Percentiles rank a stretch among this genome's conserved stretches.
Conservation (phyloP, 1,140 invertebrate genomes). For the Drosophila aff. region DNA sequence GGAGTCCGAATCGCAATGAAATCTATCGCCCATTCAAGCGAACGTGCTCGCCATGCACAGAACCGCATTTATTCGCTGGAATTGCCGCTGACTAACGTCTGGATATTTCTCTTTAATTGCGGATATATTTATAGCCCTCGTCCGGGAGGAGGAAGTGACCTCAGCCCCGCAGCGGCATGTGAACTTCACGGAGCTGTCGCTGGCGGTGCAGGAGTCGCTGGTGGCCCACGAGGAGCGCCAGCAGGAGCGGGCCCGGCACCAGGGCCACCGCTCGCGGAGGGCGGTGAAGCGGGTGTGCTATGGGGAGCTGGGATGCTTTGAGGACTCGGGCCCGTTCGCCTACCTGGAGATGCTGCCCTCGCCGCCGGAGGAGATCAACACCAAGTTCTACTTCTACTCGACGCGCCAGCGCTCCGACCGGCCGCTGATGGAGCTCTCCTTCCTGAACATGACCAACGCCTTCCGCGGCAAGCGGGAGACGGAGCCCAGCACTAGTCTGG, state of each 20-base stretch:
- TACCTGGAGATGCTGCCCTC: slow-evolving; percentile 96
- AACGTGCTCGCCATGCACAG: slow-evolving; percentile 37
- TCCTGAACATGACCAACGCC: slow-evolving; percentile 88
- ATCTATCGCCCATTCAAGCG: neutral
- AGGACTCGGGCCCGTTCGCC: slow-evolving; percentile 95
- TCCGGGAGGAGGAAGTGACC: slow-evolving; percentile 66
- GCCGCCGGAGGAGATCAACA: slow-evolving; percentile 94
- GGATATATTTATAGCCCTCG: slow-evolving; percentile 13
- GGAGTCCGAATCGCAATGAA: neutral
- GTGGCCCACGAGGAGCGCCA: slow-evolving; percentile 55
- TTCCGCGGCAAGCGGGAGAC: slow-evolving; percentile 66
- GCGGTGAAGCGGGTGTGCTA: slow-evolving; percentile 94
- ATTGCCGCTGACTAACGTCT: slow-evolving; percentile 9
- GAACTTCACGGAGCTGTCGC: slow-evolving; percentile 64
- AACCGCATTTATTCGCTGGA: slow-evolving; percentile 1
- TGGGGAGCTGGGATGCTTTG: slow-evolving; percentile 96
- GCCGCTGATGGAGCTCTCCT: slow-evolving; percentile 89
- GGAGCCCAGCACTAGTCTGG: slow-evolving; percentile 3
- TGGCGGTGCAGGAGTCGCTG: slow-evolving; percentile 67
- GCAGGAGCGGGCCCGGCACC: slow-evolving; percentile 33
- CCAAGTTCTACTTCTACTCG: slow-evolving; percentile 90
- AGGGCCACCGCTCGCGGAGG: slow-evolving; percentile 85
- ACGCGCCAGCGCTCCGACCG: slow-evolving; percentile 88
- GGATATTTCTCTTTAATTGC: neutral
- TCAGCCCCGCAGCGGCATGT: slow-evolving; percentile 7